Base-by-base conservation (phyloP, 2,797 vertebrate genomes). In the Falco peregrinus region DNA sequence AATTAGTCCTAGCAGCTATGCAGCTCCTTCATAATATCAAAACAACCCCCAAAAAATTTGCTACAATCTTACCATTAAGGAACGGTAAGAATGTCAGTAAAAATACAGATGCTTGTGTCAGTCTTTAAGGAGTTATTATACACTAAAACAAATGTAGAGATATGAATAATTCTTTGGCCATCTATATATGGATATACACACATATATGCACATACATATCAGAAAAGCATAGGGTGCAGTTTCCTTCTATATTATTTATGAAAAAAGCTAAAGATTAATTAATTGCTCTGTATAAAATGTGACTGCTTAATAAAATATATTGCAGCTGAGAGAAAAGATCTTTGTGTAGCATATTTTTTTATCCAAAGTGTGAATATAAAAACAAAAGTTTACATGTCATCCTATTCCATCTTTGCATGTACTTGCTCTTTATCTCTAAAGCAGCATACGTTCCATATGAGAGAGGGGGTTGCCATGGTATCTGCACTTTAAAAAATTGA, bases 381-480 rank as follows among this genome's bases (percentile, higher is more conserved):
- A 91, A 91, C 90, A 87, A 97, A 96, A 95, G 95, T 97, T 97
- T 97, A 87, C 93, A 84, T 90, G 91, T 81, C 94, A 93, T 89
- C 86, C 75, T 94, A 90, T 96, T 97, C 92, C 94, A 97, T 97
- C 96, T 97, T 96, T 96, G 93, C 89, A 91, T 94, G 95, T 93
- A 90, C 59, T 88, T 96, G 88, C 91, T 96, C 94, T 97, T 97
- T 97, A 97, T 97, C 97, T 97, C 96, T 93, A 96, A 97, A 96
- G 96, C 91, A 97, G 94, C 97, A 97, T 96, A 97, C 92, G 17
- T 97, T 97, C 95, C 93, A 94, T 96, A 95, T 93, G 94, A 96
- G 93, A 96, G 92, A 97, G 92, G 91, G 92, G 94, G 97, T 97
- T 97, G 97, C 97, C 95, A 97, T 97, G 94, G 97, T 96, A 97